Evolutionary conservation across 2,113 vertebrate genomes (phyloP), one percentile per base, ranked within the genome.

Genomic region (Colinus virginianus): DNA sequence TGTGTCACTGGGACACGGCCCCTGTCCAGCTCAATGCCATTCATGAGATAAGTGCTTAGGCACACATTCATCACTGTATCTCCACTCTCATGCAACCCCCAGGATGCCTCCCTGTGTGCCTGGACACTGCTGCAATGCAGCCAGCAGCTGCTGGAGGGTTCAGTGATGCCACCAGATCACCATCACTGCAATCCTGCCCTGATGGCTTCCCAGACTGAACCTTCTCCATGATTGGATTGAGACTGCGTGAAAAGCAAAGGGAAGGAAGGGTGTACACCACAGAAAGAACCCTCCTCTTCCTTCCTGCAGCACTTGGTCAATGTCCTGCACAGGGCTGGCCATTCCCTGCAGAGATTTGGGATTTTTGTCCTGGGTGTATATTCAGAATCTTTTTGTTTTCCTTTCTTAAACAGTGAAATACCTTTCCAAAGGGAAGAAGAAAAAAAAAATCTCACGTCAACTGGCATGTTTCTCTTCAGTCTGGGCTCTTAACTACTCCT

Each of bases 401-500:
- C 7, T 49, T 61, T 75, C 9, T 56, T 63, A 71, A 77, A 78
- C 68, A 80, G 76, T 55, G 34, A 84, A 74, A 63, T 80, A 32
- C 2, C 14, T 86, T 89, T 71, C 17, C 13, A 70, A 85, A 77
- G 9, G n/a, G 19, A 66, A 72, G 23, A 76, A 78, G 70, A 70
- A 74, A 75, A 78, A 74, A 70, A 74, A 75, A 70, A 6, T 74
- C 45, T 67, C 10, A 48, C 17, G 30, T 67, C 49, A 79, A 43
- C 32, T 59, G 45, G 64, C 78, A 15, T 3, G 10, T 63, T 90
- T 79, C 53, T 85, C 49, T 81, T 11, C 28, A 55, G n/a, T 61
- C 90, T 88, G 70, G 66, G 4, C 14, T 93, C 59, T 69, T 83
- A 25, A 51, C 70, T 92, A 55, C 42, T 82, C 71, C 51, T 91